Evolutionary conservation across 2,113 vertebrate species (phyloP).

Genomic region (Chaetodon trifascialis): DNA sequence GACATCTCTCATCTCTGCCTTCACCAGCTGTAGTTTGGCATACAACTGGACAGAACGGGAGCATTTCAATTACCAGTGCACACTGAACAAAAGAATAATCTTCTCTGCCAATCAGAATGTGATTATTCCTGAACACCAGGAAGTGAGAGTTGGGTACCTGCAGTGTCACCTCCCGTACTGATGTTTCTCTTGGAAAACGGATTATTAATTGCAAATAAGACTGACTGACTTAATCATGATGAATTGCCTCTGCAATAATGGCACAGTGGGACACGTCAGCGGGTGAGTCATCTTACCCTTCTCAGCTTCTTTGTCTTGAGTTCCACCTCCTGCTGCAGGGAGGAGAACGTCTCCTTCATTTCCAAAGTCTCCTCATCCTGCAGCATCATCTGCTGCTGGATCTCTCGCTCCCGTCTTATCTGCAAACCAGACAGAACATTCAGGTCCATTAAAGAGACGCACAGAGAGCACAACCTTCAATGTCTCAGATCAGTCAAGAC

Average conservation of each 20-base stretch:
- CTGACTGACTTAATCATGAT: constrained; percentile 5
- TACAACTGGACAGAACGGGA: constrained; percentile 84
- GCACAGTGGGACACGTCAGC: background rate
- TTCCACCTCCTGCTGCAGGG: constrained; percentile 97
- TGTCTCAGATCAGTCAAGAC: background rate
- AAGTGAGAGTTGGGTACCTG: background rate
- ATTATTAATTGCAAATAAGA: constrained; percentile 13
- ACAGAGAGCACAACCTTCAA: background rate
- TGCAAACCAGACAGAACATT: constrained; percentile 60
- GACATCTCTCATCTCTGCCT: constrained; percentile 93
- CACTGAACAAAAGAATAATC: background rate
- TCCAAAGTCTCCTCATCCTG: constrained; percentile 95
- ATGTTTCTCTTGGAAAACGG: background rate
- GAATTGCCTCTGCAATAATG: background rate
- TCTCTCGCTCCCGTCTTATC: constrained; percentile 93
- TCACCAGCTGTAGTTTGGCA: constrained; percentile 93
- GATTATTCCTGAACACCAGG: background rate
- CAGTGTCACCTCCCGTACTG: background rate
- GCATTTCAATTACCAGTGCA: background rate
- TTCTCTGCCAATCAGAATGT: background rate
- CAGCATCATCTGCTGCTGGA: constrained; percentile 94
- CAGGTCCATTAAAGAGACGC: background rate
- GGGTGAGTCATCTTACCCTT: constrained; percentile 84
- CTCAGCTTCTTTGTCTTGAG: constrained; percentile 98
- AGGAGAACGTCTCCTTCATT: constrained; percentile 92